A percentile compares a stretch with the other conserved stretches of the same genome.
Evolutionary conservation across 2,888 invertebrate genomes (phyloP).

Genomic region (Phytoseiulus persimilis): DNA sequence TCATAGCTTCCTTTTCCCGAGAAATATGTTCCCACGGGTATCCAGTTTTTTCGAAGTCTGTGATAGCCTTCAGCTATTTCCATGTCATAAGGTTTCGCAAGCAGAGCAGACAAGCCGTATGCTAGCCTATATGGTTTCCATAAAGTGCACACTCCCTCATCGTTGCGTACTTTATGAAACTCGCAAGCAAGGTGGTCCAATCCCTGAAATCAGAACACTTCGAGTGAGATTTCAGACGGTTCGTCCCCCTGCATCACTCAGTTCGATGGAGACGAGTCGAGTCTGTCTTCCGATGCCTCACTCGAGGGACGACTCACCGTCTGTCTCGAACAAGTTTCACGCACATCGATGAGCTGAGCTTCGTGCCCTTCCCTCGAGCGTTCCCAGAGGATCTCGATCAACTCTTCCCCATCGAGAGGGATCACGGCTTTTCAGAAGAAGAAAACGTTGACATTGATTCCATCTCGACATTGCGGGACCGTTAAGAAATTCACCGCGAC

Average conservation of each 20-base stretch:
- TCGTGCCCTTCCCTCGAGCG: background rate
- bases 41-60: background rate
- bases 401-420: background rate
- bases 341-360: background rate
- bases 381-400: background rate
- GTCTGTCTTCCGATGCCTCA: background rate
- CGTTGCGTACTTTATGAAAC: background rate
- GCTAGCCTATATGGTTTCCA: background rate
- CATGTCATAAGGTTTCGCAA: background rate
- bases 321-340: background rate
- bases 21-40: background rate
- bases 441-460: background rate
- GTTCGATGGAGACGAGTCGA: too few species aligned
- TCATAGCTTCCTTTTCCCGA: background rate
- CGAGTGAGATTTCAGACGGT: background rate
- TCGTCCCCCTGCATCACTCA: too few species aligned
- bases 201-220: background rate
- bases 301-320: background rate
- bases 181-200: background rate
- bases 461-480: too few species aligned
- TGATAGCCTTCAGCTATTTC: background rate
- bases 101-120: background rate
- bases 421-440: background rate
- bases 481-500: too few species aligned
- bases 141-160: background rate